These are phyloP conservation scores for Aphis craccivora DNA, from an alignment of 1,140 invertebrate genomes.

Conservation along the genomic window DNA sequence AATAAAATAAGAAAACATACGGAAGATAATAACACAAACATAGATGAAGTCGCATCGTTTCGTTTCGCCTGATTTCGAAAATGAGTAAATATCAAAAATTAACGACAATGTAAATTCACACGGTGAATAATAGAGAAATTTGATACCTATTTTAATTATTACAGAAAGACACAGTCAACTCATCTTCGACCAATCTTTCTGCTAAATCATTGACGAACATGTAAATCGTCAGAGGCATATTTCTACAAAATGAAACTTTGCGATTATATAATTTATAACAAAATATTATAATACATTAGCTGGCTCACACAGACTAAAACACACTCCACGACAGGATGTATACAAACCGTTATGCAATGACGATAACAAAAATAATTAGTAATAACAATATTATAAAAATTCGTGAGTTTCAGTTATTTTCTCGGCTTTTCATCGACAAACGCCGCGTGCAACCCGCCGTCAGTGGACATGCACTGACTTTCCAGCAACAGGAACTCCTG, in stretches of 20 bases:
- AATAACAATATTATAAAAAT: neutral
- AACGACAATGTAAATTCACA: neutral
- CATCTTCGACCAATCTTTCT: neutral
- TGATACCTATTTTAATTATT: neutral
- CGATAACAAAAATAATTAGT: neutral
- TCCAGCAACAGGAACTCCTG: slow-evolving; percentile 73
- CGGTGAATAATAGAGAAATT: neutral
- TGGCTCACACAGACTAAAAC: neutral
- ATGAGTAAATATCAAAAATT: neutral
- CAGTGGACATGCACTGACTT: slow-evolving; percentile 70
- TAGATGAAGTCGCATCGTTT: neutral
- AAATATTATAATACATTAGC: neutral
- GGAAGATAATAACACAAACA: neutral
- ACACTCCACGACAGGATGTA: neutral
- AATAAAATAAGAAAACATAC: neutral
- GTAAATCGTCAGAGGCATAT: neutral
- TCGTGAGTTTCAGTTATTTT: neutral
- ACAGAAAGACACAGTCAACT: neutral
- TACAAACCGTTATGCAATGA: slow-evolving; percentile 6
- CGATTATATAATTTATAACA: neutral
- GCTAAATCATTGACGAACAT: neutral
- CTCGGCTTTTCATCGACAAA: slow-evolving; percentile 62
- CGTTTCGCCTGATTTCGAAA: neutral
- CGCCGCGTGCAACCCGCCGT: slow-evolving; percentile 66
- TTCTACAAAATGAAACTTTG: neutral